Evolutionary conservation across 1,140 invertebrate species (phyloP), one percentile per base, ranked within the genome.

Genomic region (Leptopilina clavipes): DNA sequence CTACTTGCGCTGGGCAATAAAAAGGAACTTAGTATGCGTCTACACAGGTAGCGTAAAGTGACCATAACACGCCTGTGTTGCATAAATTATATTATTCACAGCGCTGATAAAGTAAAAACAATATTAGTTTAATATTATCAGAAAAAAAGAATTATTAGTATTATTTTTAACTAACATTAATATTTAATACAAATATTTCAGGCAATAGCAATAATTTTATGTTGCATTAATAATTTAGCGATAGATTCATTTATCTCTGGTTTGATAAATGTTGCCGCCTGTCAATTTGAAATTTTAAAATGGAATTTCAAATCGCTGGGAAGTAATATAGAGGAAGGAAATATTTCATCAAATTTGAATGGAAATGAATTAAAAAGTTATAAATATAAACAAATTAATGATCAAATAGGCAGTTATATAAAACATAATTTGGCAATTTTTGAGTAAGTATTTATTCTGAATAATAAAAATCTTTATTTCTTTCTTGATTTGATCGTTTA

Each of bases 351-450:
- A 2, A 18, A 18, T 10, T 18, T 19, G 18, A 54, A 54, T 5
- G 19, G 18, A 10, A 10, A 75, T 40, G 37, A 40, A 40, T 8
- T 1, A 1, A 18, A 65, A 19, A 40, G 0, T 7, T 40, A 40
- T 40, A 40, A 9, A 9, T 6, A 77, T 7, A 25, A 75, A 9
- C 19, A 71, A n/a, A 25, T 72, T 7, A 22, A 79, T 18, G 37
- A 75, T 18, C n/a, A 75, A 56, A 74, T 86, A 1, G 83, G 82
- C 8, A 14, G 9, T 1, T 84, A 76, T 14, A 44, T 83, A 43
- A 7, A 79, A 8, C 84, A 87, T 19, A 82, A 44, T 22, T 81
- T 82, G 45, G 70, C 75, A 45, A 84, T 87, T 65, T 83, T 79
- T 19, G 37, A 77, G 85, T 87, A 72, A 83, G 79, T 71, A 3